Evolutionary conservation across 2,888 invertebrate species (phyloP), one percentile per base, ranked within the genome.

Genomic region (Helobdella robusta): DNA sequence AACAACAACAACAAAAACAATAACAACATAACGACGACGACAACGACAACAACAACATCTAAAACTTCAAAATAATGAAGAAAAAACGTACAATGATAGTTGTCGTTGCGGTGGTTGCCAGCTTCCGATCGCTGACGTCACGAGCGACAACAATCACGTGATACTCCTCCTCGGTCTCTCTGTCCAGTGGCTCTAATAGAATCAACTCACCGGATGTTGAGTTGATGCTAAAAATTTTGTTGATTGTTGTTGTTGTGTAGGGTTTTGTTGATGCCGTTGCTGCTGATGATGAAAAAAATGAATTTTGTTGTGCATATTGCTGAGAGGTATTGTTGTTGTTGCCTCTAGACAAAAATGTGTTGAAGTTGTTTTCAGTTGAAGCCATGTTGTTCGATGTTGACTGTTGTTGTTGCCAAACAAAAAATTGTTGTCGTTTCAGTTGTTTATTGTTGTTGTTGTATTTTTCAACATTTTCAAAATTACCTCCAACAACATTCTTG

Each of bases 1-100:
- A 35, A 35, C 59, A 59, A 8, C 59, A 59, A 5, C 59, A 59
- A 34, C 59, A 35, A n/a, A 34, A n/a, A 35, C 59, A 25, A 8
- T 8, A 30, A 8, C 23, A 25, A 28, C 58, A 59, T 35, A 18
- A n/a, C 20, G 20, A 35, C n/a, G 6, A 56, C 32, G 28, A 20
- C 30, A 25, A 25, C 11, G 5, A 54, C 18, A 18, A 28, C 11
- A 6, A 54, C 25, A 2, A 54, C 25, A 20, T 18, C 4, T 46
- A 1, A 20, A 30, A 2, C 8, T 30, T 5, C 32, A n/a, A 56
- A 56, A 56, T 30, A 40, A n/a, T 40, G 11, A 11, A 40, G 25
- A 3, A n/a, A 28, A 56, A 30, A 56, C 56, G 28, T 32, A 56
- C 56, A 32, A 30, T 28, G 28, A 56, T 28, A n/a, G 56, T 56